Evolutionary conservation across 2,797 vertebrate genomes (phyloP).

Genomic region (Sebastes oblongus): DNA sequence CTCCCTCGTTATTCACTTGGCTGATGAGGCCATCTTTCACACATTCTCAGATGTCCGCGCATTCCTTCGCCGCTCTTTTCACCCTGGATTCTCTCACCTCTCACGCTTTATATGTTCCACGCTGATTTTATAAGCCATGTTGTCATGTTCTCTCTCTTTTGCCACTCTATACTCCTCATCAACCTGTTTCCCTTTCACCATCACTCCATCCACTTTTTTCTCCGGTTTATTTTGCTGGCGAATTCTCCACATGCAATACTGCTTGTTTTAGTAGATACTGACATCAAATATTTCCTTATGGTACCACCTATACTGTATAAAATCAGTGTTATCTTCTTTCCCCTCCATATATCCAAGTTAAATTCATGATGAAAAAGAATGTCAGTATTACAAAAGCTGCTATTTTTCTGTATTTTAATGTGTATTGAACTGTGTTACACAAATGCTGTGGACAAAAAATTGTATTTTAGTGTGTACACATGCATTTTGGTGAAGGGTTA

Average conservation of each 20-base stretch:
- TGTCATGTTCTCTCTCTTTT: neutral
- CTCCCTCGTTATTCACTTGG: neutral
- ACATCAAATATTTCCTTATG: neutral
- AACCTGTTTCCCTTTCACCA: neutral
- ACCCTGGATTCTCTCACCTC: neutral
- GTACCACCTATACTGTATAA: neutral
- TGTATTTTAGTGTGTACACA: neutral
- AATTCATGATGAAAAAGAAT: neutral
- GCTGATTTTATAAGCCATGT: neutral
- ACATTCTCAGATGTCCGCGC: neutral
- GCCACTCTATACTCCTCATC: neutral
- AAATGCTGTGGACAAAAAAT: neutral
- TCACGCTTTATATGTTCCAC: neutral
- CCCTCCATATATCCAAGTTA: neutral
- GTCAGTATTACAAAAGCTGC: neutral
- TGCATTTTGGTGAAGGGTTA: neutral
- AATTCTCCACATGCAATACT: neutral
- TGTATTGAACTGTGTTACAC: neutral
- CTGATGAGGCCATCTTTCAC: conserved; percentile 29
- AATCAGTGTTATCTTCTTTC: neutral
- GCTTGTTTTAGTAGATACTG: neutral
- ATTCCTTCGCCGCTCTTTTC: neutral
- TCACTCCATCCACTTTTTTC: neutral
- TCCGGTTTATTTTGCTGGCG: neutral
- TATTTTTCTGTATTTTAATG: neutral